Base-by-base conservation (phyloP, 1,140 invertebrate genomes). In the Acarapis woodi region DNA sequence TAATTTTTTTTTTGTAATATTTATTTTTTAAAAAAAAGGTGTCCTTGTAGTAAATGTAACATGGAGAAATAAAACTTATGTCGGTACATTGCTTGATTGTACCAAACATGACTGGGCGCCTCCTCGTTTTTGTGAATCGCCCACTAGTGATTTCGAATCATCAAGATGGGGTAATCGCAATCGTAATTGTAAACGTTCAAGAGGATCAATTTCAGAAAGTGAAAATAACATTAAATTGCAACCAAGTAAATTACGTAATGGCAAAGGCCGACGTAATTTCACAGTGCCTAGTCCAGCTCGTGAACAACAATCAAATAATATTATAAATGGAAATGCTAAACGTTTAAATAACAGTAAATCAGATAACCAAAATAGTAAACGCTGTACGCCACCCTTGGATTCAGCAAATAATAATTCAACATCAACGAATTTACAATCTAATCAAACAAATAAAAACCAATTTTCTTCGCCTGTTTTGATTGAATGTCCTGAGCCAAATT, bases 11-110 rank as follows among this genome's bases (percentile, higher is more conserved):
- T 28, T 28, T 14, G 25, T 28, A 9, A 8, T 28, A 8, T 28
- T 8, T 14, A 28, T 28, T 43, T 32, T 32, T 67, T 68, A 24
- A 62, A n/a, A 8, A 9, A 28, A 28, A 88, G 79, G 82, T 54
- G 77, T 94, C 5, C 62, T 96, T 47, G 85, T 94, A 4, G 82
- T 96, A n/a, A 96, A 94, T 59, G 83, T 94, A 19, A 94, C 85
- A 39, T 94, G 88, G 88, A 64, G 87, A 54, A 87, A 85, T 41
- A 94, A 94, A 56, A 94, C 85, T 8, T 96, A 93, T 56, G 83
- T 94, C 19, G 88, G 88, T 18, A 93, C 87, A 10, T 58, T 96
- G 38, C 57, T 94, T 43, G 88, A 94, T 58, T 87, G 80, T 51
- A 93, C 85, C 25, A 68, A 79, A 48, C 82, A 93, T 57, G 80